Evolutionary conservation across 2,113 vertebrate genomes (phyloP), one percentile per base, ranked within the genome.

Genomic region (Malurus elegans): DNA sequence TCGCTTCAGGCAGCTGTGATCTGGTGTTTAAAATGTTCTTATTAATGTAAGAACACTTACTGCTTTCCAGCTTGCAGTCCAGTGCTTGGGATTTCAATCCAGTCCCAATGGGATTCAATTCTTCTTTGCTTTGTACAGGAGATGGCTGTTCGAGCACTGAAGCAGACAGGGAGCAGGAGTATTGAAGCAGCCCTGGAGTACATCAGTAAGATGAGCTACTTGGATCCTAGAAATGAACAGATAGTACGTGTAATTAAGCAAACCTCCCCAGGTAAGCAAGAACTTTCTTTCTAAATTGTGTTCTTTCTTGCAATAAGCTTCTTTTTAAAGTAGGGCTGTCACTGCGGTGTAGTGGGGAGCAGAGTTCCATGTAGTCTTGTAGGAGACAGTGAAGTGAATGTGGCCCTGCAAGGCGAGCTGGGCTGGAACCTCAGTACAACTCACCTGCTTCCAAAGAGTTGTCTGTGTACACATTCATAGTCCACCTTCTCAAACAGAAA

Each of bases 181-280:
- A 99, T 99, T 8, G 99, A 99, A 93, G 99, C 99, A 0, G 99
- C 99, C 50, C 96, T 99, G 85, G 99, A 99, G 60, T 99, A 98
- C 95, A 99, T 99, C 97, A 99, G 99, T 90, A 99, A 99, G 96
- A 99, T 99, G 99, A 98, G 99, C 91, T 99, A 99, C 97, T 97
- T 99, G 75, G 99, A 99, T 93, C 99, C 99, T 5, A 98, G 98
- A 93, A 99, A 99, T 28, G 99, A 99, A 82, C 99, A 99, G 96
- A 99, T 99, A 25, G 99, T 99, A 31, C 98, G 99, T 7, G 99
- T 99, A 75, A 99, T 99, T 97, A 99, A 99, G 95, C 99, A 99
- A 96, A 99, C 99, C 38, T 99, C 99, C 51, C 99, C 99, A 96
- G 99, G 99, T 99, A 95, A 97, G 97, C 34, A 10, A 25, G 29